phyloP scores from a whole-genome alignment of 2,113 vertebrate species.

The Deroptyus accipitrinus region DNA sequence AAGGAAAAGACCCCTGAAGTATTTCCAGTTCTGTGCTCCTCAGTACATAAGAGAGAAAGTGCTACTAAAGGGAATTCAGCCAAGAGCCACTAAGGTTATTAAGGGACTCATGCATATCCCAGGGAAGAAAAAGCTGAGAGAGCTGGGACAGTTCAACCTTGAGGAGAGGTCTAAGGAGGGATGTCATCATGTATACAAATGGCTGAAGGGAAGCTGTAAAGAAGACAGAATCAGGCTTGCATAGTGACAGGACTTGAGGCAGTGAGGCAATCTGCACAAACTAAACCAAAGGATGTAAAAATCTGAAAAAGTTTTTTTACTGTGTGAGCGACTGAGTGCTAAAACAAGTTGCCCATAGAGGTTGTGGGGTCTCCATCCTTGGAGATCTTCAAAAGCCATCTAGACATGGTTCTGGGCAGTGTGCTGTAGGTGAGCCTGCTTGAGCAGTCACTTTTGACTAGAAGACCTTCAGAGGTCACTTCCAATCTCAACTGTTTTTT shows the following conservation, averaged over 20 bases:
- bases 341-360: neutral
- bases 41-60: neutral
- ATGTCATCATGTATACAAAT: neutral
- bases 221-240: neutral
- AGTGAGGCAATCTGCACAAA: neutral
- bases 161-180: neutral
- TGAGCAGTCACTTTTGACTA: neutral
- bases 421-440: neutral
- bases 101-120: rapidly evolving
- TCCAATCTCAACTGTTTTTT: neutral
- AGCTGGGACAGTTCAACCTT: rapidly evolving
- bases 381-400: neutral
- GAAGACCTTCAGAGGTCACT: neutral
- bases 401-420: neutral
- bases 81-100: neutral
- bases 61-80: neutral
- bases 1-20: neutral
- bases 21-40: neutral
- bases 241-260: neutral
- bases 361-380: neutral
- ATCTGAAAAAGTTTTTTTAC: neutral
- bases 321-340: neutral
- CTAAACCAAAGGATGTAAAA: rapidly evolving
- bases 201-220: neutral
- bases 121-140: neutral